These are phyloP conservation scores for Smittia sp. DNA, from an alignment of 2,888 invertebrate genomes.

Conservation along the genomic window DNA sequence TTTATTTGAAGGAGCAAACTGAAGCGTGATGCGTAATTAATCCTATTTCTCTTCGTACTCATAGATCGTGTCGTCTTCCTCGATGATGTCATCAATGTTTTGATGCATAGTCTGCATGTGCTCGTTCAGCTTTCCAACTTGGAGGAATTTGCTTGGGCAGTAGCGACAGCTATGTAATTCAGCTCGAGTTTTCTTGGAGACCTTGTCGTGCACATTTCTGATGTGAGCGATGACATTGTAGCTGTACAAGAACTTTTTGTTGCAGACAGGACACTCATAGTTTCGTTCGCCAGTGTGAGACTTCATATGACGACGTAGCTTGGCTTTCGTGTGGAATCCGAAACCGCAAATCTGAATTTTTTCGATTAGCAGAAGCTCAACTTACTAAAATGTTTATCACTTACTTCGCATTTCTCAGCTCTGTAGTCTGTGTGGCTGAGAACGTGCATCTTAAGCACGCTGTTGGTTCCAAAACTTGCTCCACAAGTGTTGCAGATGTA, in stretches of 20 bases:
- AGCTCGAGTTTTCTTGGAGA: too few species aligned
- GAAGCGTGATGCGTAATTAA: not conserved
- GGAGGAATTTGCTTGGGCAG: not conserved
- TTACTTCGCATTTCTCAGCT: slow-evolving; percentile 19
- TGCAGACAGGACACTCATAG: slow-evolving; percentile 9
- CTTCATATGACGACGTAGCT: slow-evolving; percentile 32
- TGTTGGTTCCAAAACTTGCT: slow-evolving; percentile 23
- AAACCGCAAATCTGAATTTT: slow-evolving; percentile 17
- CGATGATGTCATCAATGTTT: not conserved
- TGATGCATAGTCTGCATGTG: not conserved
- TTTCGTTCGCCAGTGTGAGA: slow-evolving; percentile 24
- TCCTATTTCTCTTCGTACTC: not conserved
- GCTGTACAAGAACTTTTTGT: slow-evolving; percentile 27
- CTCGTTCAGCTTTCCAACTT: not conserved
- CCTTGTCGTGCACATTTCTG: slow-evolving; percentile 23
- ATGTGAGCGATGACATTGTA: slow-evolving; percentile 32
- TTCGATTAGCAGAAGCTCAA: not conserved
- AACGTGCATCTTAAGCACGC: slow-evolving; percentile 28
- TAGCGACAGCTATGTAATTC: not conserved
- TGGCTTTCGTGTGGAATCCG: slow-evolving; percentile 28
- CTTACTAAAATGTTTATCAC: not conserved
- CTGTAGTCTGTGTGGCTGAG: not conserved
- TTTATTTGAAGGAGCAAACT: not conserved
- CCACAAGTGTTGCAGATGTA: slow-evolving; percentile 25
- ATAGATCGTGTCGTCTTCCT: not conserved